phyloP scores from a whole-genome alignment of 2,797 vertebrate genomes.

The Phrynocephalus vlangalii region DNA sequence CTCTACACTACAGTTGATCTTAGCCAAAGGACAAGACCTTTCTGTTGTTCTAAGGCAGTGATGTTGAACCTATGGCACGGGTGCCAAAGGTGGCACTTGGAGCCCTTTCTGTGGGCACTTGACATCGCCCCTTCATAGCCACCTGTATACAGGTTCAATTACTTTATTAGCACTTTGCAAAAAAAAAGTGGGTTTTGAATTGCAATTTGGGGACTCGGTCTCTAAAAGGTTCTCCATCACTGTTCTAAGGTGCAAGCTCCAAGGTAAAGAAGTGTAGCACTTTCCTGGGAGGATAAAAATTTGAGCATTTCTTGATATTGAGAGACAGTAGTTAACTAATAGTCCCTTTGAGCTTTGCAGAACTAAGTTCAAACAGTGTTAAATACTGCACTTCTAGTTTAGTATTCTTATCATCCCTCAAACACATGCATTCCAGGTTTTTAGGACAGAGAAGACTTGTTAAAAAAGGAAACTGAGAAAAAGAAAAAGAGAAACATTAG shows the following conservation, averaged over 20 bases:
- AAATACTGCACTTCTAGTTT: background rate
- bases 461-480: constrained; percentile 62
- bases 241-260: background rate
- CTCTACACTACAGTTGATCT: background rate
- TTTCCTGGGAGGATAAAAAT: background rate
- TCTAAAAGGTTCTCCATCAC: too few species aligned
- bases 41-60: too few species aligned
- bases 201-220: too few species aligned
- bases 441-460: constrained; percentile 10
- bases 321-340: background rate
- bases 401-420: constrained; percentile 4
- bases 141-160: too few species aligned
- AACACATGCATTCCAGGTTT: background rate
- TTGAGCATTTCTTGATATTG: background rate
- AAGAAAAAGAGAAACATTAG: constrained; percentile 73
- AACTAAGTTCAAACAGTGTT: too few species aligned
- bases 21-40: too few species aligned
- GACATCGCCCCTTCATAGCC: too few species aligned
- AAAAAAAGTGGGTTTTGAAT: too few species aligned
- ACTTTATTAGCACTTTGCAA: too few species aligned
- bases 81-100: too few species aligned
- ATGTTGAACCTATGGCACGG: too few species aligned
- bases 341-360: constrained; percentile 19
- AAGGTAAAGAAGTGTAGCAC: background rate
- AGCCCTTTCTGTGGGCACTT: too few species aligned